phyloP scores from a whole-genome alignment of 2,797 vertebrate genomes.

The Danio tinwini region DNA sequence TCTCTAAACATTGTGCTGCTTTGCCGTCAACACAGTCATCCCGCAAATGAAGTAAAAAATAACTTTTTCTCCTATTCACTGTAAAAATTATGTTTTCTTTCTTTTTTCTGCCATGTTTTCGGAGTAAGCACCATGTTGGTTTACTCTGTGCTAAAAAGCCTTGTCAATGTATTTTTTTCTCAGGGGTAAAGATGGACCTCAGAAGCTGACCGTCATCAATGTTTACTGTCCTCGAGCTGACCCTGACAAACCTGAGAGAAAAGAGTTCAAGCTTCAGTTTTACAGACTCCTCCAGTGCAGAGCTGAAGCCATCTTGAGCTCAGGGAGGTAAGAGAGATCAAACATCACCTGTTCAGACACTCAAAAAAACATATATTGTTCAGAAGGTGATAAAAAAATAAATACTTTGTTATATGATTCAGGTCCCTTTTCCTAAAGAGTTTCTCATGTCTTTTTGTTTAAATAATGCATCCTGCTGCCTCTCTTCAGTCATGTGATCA shows the following conservation, averaged over 20 bases:
- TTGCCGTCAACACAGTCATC: too few species aligned
- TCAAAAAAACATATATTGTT: not conserved
- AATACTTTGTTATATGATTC: not conserved
- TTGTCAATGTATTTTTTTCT: not conserved
- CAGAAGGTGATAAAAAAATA: not conserved
- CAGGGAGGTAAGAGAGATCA: conserved; percentile 77
- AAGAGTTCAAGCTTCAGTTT: conserved; percentile 86
- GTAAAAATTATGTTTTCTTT: too few species aligned
- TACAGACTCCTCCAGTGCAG: conserved; percentile 84
- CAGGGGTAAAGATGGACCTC: conserved; percentile 74
- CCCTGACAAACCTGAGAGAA: conserved; percentile 87
- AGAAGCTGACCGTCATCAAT: conserved; percentile 84
- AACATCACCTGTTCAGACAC: not conserved
- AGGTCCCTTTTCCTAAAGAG: not conserved
- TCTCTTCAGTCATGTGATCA: conserved; percentile 83
- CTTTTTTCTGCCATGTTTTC: too few species aligned
- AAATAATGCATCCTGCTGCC: not conserved
- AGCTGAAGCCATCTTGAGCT: conserved; percentile 82
- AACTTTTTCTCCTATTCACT: too few species aligned
- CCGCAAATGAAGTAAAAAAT: too few species aligned
- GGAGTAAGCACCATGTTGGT: too few species aligned
- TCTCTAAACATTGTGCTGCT: too few species aligned
- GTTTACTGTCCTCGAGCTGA: conserved; percentile 91
- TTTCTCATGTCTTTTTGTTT: not conserved
- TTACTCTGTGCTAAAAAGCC: too few species aligned